Base-by-base conservation (phyloP, 2,797 vertebrate species). In the Steatocranus sp. region DNA sequence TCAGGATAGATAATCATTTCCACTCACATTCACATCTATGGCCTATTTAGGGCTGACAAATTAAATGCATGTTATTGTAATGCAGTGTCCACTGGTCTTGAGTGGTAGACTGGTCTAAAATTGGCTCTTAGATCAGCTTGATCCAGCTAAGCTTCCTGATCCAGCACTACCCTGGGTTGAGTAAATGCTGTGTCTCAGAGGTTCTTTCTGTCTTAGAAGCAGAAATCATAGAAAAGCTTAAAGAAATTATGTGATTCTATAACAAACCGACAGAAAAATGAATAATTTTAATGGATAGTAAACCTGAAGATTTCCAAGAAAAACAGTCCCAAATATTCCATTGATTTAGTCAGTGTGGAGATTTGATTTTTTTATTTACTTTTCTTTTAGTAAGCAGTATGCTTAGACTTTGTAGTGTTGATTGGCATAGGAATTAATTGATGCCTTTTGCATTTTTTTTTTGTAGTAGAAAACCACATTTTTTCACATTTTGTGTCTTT, bases 41-140 rank as follows among this genome's bases (percentile, higher is more conserved):
- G 63, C 14, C 63, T 17, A 3, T 68, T 25, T 68, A 68, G 8
- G 8, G 6, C 23, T 68, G 14, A 14, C 63, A 41, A 68, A 68
- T 68, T 68, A 68, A 63, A 1, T 68, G 63, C 63, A 68, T 68
- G 20, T 17, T 70, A 18, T 70, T 70, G 17, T 70, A 70, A 8
- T 46, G 2, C 23, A 25, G 66, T 46, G 38, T 70, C 61, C 20
- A 68, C 11, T 48, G 25, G 41, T 18, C 41, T 18, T 30, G 10
- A 73, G 25, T 30, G 23, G 41, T 30, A 73, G 66, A 46, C 25
- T 46, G 25, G 3, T 73, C 68, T 73, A 73, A 73, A 73, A 48
- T 73, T 73, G 43, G 68, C 68, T 73, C 68, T 73, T 48, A 30
- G 68, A 73, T 73, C 68, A 30, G 41, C 41, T 46, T 73, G 68